Conservation (phyloP, 2,113 vertebrate species). For the Laticauda colubrina region DNA sequence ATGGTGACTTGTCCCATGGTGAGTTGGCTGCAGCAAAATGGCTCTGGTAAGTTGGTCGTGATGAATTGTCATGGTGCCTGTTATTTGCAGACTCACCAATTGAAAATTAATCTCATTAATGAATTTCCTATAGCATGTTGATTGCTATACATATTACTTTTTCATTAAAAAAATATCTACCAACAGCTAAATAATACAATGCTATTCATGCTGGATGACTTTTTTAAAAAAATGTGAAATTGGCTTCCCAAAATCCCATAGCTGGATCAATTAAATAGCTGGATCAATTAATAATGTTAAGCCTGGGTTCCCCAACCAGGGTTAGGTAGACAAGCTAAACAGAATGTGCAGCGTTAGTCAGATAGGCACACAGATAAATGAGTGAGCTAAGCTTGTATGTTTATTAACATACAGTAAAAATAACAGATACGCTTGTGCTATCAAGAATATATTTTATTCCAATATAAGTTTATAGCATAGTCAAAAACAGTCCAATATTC, state of each 20-base stretch:
- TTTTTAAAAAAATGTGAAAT: neutral
- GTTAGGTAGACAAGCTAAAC: too few relatives aligned
- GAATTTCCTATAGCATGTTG: neutral
- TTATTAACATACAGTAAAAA: too few relatives aligned
- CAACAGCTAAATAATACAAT: neutral
- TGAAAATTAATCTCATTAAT: neutral
- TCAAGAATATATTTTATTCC: too few relatives aligned
- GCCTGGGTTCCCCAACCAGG: too few relatives aligned
- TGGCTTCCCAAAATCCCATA: neutral
- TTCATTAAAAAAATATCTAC: neutral
- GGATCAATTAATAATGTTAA: neutral
- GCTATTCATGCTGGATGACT: neutral
- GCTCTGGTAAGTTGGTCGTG: neutral
- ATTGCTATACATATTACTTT: neutral
- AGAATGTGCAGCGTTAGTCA: too few relatives aligned
- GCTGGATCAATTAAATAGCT: neutral
- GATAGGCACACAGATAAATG: too few relatives aligned
- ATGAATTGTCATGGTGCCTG: neutral
- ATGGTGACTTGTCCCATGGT: too few relatives aligned
- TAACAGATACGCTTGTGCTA: too few relatives aligned
- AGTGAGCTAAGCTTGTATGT: too few relatives aligned
- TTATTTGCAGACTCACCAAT: neutral
- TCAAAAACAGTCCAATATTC: too few relatives aligned
- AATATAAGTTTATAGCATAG: too few relatives aligned
- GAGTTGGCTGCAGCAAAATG: neutral